Evolutionary conservation across 2,113 vertebrate genomes (phyloP).

Genomic region (Psittacula cyanocephala): DNA sequence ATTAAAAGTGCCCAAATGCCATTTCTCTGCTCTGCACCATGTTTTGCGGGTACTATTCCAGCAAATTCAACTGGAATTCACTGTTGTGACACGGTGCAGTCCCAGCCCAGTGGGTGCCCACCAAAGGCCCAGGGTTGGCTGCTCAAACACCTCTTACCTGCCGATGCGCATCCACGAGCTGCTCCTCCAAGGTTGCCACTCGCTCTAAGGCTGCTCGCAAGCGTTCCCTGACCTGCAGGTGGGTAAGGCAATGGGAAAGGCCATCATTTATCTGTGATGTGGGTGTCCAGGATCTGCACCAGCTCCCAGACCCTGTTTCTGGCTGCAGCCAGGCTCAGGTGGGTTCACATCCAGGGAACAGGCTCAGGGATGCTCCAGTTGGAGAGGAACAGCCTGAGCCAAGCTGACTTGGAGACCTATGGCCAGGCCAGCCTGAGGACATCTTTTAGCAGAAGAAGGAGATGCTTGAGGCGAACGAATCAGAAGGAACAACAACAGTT

Average conservation of each 20-base stretch:
- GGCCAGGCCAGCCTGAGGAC: not conserved
- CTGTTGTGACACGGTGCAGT: fast-evolving
- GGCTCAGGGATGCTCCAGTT: not conserved
- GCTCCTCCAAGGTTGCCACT: conserved; percentile 89
- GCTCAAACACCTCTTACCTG: conserved; percentile 76
- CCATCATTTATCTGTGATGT: not conserved
- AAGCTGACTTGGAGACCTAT: not conserved
- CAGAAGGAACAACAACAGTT: not conserved
- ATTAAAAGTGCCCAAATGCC: not conserved
- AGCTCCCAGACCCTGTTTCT: not conserved
- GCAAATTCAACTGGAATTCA: not conserved
- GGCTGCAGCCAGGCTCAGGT: not conserved
- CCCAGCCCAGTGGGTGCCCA: not conserved
- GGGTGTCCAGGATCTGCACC: not conserved
- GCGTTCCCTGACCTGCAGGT: conserved; percentile 88
- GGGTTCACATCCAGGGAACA: not conserved
- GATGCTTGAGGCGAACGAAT: not conserved
- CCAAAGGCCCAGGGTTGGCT: not conserved
- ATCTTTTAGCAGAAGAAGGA: not conserved
- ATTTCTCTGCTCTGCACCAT: not conserved
- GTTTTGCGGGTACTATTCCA: not conserved
- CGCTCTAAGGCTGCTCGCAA: conserved; percentile 90
- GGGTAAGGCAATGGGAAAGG: not conserved
- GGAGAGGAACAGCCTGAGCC: not conserved
- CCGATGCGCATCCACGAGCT: conserved; percentile 84